phyloP scores from a whole-genome alignment of 2,797 vertebrate genomes.

The Pseudomugil gertrudae region DNA sequence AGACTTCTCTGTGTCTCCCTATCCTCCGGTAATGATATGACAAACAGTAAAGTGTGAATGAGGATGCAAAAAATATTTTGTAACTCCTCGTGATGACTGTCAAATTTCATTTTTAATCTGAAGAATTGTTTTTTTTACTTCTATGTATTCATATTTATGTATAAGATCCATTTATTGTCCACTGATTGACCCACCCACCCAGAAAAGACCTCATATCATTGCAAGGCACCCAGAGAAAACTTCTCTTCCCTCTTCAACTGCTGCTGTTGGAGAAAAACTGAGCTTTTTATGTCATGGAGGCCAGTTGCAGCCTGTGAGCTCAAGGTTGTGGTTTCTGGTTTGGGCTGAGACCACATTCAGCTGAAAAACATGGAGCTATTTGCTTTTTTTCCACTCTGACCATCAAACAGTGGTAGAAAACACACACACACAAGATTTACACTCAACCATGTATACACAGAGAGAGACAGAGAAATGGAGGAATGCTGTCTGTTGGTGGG shows the following conservation, averaged over 20 bases:
- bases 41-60: constrained; percentile 5
- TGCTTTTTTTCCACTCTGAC: constrained; percentile 74
- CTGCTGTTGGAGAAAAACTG: constrained; percentile 63
- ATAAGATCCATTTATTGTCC: constrained; percentile 23
- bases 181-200: constrained; percentile 39
- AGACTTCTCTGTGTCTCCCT: constrained; percentile 53
- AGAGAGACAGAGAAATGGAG: constrained; percentile 2
- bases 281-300: constrained; percentile 77
- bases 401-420: constrained; percentile 75
- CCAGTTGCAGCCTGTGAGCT: constrained; percentile 77
- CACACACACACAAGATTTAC: constrained; percentile 38
- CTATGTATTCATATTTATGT: constrained; percentile 17
- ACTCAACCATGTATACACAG: constrained; percentile 9
- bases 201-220: constrained; percentile 43
- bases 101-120: neutral
- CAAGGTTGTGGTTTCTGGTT: constrained; percentile 84
- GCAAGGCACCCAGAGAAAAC: constrained; percentile 55
- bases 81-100: neutral
- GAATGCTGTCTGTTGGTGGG: constrained; percentile 69
- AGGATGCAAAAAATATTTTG: constrained; percentile 1
- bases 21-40: constrained; percentile 22
- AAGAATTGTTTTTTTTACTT: neutral
- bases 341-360: constrained; percentile 77
- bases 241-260: constrained; percentile 31
- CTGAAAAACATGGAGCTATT: constrained; percentile 82